A percentile compares a stretch with the other conserved stretches of the same genome.
Evolutionary conservation across 2,888 invertebrate genomes (phyloP).

Genomic region (Euplexia lucipara): DNA sequence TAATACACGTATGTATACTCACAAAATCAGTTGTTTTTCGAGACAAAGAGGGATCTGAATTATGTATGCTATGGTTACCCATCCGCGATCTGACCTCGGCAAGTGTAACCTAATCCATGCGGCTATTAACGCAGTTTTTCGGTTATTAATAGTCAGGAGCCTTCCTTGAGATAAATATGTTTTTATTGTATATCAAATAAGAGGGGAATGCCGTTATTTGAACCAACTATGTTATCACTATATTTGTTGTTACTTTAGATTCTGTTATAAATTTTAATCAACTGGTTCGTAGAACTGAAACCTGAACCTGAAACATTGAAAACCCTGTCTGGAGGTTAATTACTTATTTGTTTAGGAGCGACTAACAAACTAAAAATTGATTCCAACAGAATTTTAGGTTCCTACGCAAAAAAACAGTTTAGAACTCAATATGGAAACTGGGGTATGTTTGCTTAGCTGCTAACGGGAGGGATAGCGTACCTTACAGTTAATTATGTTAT

Average conservation of each 20-base stretch:
- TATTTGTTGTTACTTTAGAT: background rate
- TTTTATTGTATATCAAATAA: too few species aligned
- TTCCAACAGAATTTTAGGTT: constrained; percentile 2
- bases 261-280: background rate
- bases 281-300: background rate
- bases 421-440: constrained; percentile 1
- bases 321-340: constrained; percentile 18
- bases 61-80: too few species aligned
- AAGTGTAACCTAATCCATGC: too few species aligned
- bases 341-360: constrained; percentile 27
- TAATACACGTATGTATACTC: too few species aligned
- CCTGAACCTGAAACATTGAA: background rate
- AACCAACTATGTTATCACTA: background rate
- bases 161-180: too few species aligned
- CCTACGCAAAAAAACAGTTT: constrained; percentile 12
- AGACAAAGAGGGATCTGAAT: too few species aligned
- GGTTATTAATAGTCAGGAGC: too few species aligned
- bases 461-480: background rate
- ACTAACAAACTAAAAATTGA: constrained; percentile 30
- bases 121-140: too few species aligned
- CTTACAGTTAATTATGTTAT: too few species aligned
- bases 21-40: too few species aligned
- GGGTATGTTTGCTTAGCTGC: background rate
- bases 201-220: too few species aligned
- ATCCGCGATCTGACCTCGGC: too few species aligned